Conservation (phyloP, 2,888 invertebrate species). For the Mesorhabditis spiculigera region DNA sequence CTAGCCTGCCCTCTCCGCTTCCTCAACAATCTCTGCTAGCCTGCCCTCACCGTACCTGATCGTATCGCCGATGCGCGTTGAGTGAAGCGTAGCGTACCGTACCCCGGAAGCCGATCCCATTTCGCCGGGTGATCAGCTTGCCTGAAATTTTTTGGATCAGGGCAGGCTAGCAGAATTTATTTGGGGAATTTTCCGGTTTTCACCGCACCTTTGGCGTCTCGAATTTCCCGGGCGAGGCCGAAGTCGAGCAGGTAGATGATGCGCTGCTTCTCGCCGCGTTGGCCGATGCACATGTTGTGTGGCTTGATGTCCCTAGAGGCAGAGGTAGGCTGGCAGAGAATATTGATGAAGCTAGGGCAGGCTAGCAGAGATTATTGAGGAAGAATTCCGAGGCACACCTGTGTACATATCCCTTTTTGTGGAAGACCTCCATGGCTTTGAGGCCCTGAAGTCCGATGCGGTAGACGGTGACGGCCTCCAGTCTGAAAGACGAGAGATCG, state of each 20-base stretch:
- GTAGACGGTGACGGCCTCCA: not conserved
- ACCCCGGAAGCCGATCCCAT: not conserved
- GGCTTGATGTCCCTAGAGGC: slow-evolving; percentile 1
- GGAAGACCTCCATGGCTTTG: not conserved
- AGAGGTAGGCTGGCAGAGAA: not conserved
- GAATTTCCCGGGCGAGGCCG: not conserved
- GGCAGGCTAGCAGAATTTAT: too few relatives aligned
- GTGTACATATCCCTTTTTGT: slow-evolving; percentile 2
- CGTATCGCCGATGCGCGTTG: not conserved
- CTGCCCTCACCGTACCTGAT: not conserved
- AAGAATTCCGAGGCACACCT: not conserved
- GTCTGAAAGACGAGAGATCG: not conserved
- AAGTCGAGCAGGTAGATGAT: not conserved
- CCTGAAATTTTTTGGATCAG: not conserved
- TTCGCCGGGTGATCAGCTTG: not conserved
- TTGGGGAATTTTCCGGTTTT: too few relatives aligned
- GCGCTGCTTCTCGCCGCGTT: not conserved
- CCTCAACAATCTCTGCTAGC: not conserved
- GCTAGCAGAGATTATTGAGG: not conserved
- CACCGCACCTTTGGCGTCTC: too few relatives aligned
- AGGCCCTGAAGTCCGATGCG: slow-evolving; percentile 2
- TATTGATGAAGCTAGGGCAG: not conserved
- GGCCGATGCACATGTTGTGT: not conserved
- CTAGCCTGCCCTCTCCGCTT: too few relatives aligned
- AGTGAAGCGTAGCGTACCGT: not conserved